A percentile compares a stretch with the other conserved stretches of the same genome.
phyloP scores from a whole-genome alignment of 2,113 vertebrate genomes.

The Mastomys natalensis region DNA sequence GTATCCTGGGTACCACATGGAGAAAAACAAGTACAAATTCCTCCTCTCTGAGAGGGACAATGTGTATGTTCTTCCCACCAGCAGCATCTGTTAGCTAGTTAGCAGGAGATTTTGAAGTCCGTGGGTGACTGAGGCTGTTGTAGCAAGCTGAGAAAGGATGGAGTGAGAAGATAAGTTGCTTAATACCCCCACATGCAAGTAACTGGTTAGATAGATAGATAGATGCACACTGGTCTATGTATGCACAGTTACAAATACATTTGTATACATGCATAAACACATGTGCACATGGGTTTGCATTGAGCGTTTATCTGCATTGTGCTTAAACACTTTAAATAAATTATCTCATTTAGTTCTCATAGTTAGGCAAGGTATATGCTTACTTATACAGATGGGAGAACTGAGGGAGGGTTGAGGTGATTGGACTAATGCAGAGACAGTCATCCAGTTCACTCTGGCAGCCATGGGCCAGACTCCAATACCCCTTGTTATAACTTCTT shows the following conservation, averaged over 20 bases:
- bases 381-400: background rate
- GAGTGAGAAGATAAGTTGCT: background rate
- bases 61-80: background rate
- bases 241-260: background rate
- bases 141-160: background rate
- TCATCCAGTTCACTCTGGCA: background rate
- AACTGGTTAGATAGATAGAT: background rate
- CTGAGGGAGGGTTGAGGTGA: background rate
- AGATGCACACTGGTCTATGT: background rate
- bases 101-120: background rate
- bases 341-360: background rate
- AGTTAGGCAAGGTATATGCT: background rate
- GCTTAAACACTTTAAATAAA: background rate
- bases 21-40: background rate
- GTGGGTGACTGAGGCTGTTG: fast-evolving
- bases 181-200: background rate
- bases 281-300: background rate
- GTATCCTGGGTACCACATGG: background rate
- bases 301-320: background rate
- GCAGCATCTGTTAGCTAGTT: background rate
- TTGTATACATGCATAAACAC: background rate
- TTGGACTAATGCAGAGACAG: background rate
- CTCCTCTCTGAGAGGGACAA: background rate
- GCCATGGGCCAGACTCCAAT: background rate
- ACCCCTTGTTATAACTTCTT: background rate